Evolutionary conservation across 2,888 invertebrate genomes (phyloP), one percentile per base, ranked within the genome.

Genomic region (Mythimna vitellina): DNA sequence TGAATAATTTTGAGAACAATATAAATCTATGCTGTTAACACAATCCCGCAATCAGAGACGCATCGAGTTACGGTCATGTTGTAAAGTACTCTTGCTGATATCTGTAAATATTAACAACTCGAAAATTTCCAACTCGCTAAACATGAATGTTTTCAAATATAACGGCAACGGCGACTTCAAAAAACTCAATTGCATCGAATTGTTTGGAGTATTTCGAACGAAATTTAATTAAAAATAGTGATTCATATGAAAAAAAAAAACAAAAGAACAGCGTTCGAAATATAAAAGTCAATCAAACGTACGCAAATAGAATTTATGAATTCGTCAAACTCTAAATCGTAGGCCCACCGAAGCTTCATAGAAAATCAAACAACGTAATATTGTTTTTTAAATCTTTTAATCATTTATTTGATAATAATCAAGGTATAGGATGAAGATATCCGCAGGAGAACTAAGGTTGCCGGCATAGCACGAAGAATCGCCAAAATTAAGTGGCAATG

Each of bases 261-360:
- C 46, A 72, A 54, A 17, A 14, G 7, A 46, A 29, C 22, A 51
- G 2, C 32, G 8, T 79, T 74, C 53, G 54, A 63, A 72, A 80
- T 67, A 61, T 14, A 61, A 72, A 78, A 65, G 25, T 7, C 64
- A 80, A 74, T 80, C 79, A 61, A 74, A 74, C 51, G 57, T 49
- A 42, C 3, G 56, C 51, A 51, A 80, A 49, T 42, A 64, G n/a
- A 57, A 65, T 65, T 32, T 60, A 51, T 61, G 54, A 61, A 69
- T 76, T 57, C 60, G 49, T 60, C 61, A 35, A 58, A 54, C 20
- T 29, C 46, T 17, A 22, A 53, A 72, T 22, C 14, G 1, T 17
- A 22, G 42, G 8, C 12, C 42, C 10, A 3, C 38, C 38, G 12
- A 42, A 42, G 42, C 35, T 20, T 12, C 17, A 29, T 75, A 70